A percentile compares a stretch with the other conserved stretches of the same genome.
Evolutionary conservation across 2,888 invertebrate species (phyloP).

Genomic region (Dermolepida albohirtum): DNA sequence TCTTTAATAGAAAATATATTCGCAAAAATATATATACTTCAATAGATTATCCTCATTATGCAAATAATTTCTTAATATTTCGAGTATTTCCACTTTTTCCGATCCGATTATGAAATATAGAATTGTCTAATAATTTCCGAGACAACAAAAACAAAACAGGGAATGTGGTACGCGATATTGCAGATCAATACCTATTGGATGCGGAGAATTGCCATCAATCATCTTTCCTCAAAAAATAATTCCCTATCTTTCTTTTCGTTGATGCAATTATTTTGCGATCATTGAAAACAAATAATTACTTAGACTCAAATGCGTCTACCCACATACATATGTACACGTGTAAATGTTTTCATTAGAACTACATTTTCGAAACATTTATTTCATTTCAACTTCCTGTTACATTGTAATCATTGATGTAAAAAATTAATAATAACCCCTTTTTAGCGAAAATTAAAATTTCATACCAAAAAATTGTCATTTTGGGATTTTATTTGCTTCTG

Average conservation of each 20-base stretch:
- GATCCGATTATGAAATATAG: background rate
- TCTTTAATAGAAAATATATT: too few species aligned
- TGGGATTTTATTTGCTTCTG: too few species aligned
- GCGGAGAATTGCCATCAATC: slow-evolving; percentile 27
- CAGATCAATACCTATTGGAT: slow-evolving; percentile 27
- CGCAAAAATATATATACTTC: too few species aligned
- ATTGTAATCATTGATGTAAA: too few species aligned
- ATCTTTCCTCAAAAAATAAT: slow-evolving; percentile 17
- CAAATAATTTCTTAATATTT: too few species aligned
- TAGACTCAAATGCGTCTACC: slow-evolving; percentile 1
- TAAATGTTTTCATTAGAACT: background rate
- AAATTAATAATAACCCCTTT: too few species aligned
- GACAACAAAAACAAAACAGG: slow-evolving; percentile 9
- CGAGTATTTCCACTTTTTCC: too few species aligned
- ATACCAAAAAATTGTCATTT: too few species aligned
- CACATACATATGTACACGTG: background rate
- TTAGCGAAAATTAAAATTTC: too few species aligned
- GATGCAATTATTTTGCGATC: slow-evolving; percentile 16
- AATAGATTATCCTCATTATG: too few species aligned
- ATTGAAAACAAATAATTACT: slow-evolving; percentile 1
- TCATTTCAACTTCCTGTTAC: slow-evolving; percentile 1
- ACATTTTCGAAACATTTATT: slow-evolving; percentile 22
- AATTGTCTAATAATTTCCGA: slow-evolving; percentile 11
- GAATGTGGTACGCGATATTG: background rate
- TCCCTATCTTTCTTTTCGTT: background rate